Base-by-base conservation (phyloP, 2,113 vertebrate species). In the Hemiprocne comata region DNA sequence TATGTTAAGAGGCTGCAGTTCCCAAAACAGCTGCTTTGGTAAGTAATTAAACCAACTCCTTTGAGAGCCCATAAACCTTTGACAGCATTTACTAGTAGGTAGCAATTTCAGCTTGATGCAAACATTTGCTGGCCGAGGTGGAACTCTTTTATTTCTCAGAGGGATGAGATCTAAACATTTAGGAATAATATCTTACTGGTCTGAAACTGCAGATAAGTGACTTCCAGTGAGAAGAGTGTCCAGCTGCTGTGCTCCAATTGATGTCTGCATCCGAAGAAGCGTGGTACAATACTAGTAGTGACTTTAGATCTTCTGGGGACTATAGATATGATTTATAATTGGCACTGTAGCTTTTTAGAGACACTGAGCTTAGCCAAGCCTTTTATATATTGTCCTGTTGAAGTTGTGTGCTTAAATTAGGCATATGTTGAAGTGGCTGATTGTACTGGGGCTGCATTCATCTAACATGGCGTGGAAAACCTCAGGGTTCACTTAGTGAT, bases 321-420 rank as follows among this genome's bases (percentile, higher is more conserved):
- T 90, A 75, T 83, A 95, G 93, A 78, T 92, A 71, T 23, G 87
- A 95, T 96, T 95, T 94, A 85, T 97, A 94, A 94, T 92, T 95
- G 94, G 90, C 94, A 55, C 83, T 42, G 83, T 40, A 57, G 88
- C 90, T 93, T 87, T 96, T 89, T 78, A 94, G 85, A 93, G 90
- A 46, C 13, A 6, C 85, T 65, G 74, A 93, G 89, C 92, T 81
- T 84, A 80, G 90, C 90, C 83, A 95, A 51, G 40, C 40, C 90
- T 92, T 96, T 94, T 76, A 95, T 94, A 75, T 76, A 89, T 87
- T 71, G 82, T 61, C 67, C 33, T 0, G 48, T 69, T 92, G 90
- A 88, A 87, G 83, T 16, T 72, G 64, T 84, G 57, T 96, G 91
- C 89, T 85, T 86, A 85, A 93, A 95, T 92, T 89, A 94, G 89